A percentile compares a stretch with the other conserved stretches of the same genome.
phyloP scores from a whole-genome alignment of 2,888 invertebrate genomes.

The Trachelus troglodyta region DNA sequence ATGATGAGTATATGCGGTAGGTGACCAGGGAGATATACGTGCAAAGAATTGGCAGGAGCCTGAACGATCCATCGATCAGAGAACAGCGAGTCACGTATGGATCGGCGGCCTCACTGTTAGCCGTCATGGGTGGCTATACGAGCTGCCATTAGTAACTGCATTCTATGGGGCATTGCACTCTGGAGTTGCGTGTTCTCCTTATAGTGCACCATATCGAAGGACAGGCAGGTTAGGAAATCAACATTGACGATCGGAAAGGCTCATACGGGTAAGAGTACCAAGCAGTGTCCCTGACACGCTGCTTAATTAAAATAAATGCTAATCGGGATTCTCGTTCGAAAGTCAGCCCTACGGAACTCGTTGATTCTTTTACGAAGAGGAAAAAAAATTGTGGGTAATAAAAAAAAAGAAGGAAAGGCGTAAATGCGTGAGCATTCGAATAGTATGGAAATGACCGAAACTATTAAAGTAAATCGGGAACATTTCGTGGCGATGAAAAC shows the following conservation, averaged over 20 bases:
- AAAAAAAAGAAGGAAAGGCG: not conserved
- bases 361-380: not conserved
- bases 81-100: slow-evolving; percentile 43
- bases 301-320: not conserved
- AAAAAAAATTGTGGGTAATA: not conserved
- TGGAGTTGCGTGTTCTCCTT: slow-evolving; percentile 2
- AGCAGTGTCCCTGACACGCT: not conserved
- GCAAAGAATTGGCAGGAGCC: slow-evolving; percentile 40
- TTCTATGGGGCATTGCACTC: slow-evolving; percentile 44
- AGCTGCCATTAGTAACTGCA: slow-evolving; percentile 34
- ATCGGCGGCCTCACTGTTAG: slow-evolving; percentile 26
- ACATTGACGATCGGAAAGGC: not conserved
- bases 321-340: not conserved
- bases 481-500: not conserved
- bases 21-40: slow-evolving; percentile 42
- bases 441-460: not conserved
- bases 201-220: not conserved
- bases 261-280: not conserved
- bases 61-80: slow-evolving; percentile 45
- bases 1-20: slow-evolving; percentile 16
- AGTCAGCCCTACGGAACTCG: not conserved
- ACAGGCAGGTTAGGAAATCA: not conserved
- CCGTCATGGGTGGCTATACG: slow-evolving; percentile 45
- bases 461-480: not conserved
- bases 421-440: not conserved